Percentiles rank a stretch among this genome's conserved stretches.
Conservation (phyloP, 2,888 invertebrate species). For the Torymus texanus region DNA sequence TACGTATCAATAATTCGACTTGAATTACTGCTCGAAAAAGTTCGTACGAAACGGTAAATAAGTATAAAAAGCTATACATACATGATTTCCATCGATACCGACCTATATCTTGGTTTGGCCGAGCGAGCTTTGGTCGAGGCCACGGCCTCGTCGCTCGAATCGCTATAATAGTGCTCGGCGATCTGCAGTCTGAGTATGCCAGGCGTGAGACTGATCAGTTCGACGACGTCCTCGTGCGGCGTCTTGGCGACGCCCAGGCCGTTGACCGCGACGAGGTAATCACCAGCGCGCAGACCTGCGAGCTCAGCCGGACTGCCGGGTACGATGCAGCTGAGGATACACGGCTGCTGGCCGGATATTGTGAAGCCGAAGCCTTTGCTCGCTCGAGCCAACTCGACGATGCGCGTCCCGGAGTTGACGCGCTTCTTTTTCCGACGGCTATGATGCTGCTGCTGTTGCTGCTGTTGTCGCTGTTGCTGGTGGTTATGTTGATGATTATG, state of each 20-base stretch:
- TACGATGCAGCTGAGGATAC: conserved; percentile 95
- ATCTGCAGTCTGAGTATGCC: conserved; percentile 90
- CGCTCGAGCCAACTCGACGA: conserved; percentile 90
- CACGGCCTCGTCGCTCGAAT: conserved; percentile 88
- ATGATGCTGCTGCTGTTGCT: conserved; percentile 74
- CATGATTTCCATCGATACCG: conserved; percentile 50
- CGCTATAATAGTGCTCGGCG: conserved; percentile 90
- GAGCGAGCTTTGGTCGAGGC: conserved; percentile 78
- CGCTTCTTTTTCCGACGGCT: conserved; percentile 83
- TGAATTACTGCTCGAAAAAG: no score
- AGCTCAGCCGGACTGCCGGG: conserved; percentile 92
- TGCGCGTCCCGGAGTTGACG: conserved; percentile 85
- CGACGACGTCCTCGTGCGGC: conserved; percentile 94
- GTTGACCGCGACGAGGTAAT: conserved; percentile 94
- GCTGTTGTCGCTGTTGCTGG: conserved; percentile 18
- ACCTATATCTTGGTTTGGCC: conserved; percentile 78
- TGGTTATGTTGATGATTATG: no score
- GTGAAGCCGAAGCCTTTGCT: conserved; percentile 97
- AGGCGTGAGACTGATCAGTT: conserved; percentile 90
- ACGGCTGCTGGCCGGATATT: conserved; percentile 97
- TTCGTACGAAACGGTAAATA: background rate
- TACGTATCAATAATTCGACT: no score
- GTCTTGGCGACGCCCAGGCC: conserved; percentile 93
- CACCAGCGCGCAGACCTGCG: conserved; percentile 93
- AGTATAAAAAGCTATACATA: conserved; percentile 61